phyloP scores from a whole-genome alignment of 2,888 invertebrate species.

The Orthosia incerta region DNA sequence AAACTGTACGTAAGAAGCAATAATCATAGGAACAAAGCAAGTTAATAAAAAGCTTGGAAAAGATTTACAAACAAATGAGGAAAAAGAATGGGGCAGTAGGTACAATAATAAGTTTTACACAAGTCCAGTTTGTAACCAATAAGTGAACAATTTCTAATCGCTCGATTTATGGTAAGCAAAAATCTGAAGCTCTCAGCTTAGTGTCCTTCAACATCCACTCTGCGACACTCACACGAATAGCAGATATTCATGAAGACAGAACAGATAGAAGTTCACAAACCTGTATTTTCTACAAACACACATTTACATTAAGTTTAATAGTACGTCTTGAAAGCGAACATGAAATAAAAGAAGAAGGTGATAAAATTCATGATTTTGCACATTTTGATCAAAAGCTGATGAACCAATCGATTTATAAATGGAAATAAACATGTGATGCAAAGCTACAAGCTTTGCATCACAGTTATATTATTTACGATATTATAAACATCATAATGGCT shows the following conservation, averaged over 20 bases:
- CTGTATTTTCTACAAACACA: not conserved
- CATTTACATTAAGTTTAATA: not conserved
- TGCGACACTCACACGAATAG: too few relatives aligned
- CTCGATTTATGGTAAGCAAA: too few relatives aligned
- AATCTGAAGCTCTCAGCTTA: too few relatives aligned
- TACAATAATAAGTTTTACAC: too few relatives aligned
- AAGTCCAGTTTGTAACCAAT: too few relatives aligned
- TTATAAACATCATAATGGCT: conserved; percentile 18
- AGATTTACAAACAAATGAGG: not conserved
- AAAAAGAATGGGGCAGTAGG: not conserved
- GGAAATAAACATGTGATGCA: conserved; percentile 1
- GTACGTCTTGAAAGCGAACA: conserved; percentile 4
- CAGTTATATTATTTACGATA: conserved; percentile 27
- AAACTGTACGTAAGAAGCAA: not conserved
- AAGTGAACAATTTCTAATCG: not conserved
- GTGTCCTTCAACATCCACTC: too few relatives aligned
- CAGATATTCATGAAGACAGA: too few relatives aligned
- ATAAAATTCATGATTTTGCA: conserved; percentile 39
- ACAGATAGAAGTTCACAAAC: not conserved
- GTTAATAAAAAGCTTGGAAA: too few relatives aligned
- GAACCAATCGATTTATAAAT: conserved; percentile 8
- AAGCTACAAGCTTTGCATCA: too few relatives aligned
- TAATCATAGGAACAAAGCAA: too few relatives aligned
- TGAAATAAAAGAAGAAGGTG: conserved; percentile 20
- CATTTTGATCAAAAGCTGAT: conserved; percentile 24